A percentile compares a stretch with the other conserved stretches of the same genome.
Evolutionary conservation across 30 jellyfish, hydroid and myxozoan species (phyloP).

Genomic region (Clytia hemisphaerica): DNA sequence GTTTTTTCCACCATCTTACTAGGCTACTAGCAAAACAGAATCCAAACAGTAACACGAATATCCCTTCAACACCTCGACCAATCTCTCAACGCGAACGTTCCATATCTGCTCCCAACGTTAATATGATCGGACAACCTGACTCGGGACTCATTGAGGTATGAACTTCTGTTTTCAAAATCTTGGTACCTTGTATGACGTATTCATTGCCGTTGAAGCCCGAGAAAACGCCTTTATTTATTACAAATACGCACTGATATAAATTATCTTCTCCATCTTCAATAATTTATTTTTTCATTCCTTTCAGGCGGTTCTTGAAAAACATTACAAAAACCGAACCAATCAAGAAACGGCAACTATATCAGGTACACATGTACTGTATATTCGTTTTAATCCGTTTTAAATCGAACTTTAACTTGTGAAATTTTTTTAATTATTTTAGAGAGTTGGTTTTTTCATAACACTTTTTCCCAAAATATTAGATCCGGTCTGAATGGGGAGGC

Average conservation of each 20-base stretch:
- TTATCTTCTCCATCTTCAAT: too few relatives aligned
- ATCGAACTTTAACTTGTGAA: too few relatives aligned
- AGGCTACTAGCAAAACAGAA: too few relatives aligned
- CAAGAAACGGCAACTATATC: constrained; percentile 37
- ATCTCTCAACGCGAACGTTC: constrained; percentile 91
- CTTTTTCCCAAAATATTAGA: neutral
- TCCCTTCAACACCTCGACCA: constrained; percentile 71
- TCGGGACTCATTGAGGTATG: constrained; percentile 21
- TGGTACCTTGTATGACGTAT: too few relatives aligned
- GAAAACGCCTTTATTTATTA: too few relatives aligned
- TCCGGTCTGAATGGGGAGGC: neutral
- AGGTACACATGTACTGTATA: constrained; percentile 1
- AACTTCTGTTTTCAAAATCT: neutral
- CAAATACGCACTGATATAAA: too few relatives aligned
- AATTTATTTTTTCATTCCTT: neutral
- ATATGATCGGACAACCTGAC: constrained; percentile 39
- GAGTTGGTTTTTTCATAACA: too few relatives aligned
- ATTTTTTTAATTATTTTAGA: neutral
- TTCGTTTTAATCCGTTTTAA: too few relatives aligned
- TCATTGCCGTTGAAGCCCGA: too few relatives aligned
- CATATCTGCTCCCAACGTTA: constrained; percentile 93
- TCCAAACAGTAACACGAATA: too few relatives aligned
- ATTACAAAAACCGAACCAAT: neutral
- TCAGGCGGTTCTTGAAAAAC: constrained; percentile 12
- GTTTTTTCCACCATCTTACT: too few relatives aligned